Conservation (phyloP, 2,888 invertebrate species). For the Catocala sponsa region DNA sequence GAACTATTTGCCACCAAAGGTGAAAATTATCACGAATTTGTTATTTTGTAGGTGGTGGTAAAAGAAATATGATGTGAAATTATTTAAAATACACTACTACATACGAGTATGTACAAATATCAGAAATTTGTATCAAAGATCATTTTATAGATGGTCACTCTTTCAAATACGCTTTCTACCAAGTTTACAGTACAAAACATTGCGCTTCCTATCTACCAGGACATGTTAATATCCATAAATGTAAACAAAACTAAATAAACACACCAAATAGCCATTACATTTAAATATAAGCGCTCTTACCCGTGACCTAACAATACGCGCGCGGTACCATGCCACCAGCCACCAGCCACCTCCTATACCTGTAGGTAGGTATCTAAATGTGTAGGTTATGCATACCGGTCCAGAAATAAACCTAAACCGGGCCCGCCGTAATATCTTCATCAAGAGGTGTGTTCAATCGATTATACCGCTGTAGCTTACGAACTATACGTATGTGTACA, state of each 20-base stretch:
- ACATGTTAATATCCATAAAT: slow-evolving; percentile 28
- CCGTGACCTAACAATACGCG: slow-evolving; percentile 47
- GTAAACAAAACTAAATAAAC: slow-evolving; percentile 42
- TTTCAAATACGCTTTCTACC: too few species aligned
- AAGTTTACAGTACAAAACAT: not conserved
- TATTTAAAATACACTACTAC: too few species aligned
- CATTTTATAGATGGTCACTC: too few species aligned
- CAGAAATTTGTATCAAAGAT: too few species aligned
- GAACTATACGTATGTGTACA: slow-evolving; percentile 48
- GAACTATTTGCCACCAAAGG: too few species aligned
- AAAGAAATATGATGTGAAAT: too few species aligned
- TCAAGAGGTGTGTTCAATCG: slow-evolving; percentile 85
- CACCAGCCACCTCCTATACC: slow-evolving; percentile 11
- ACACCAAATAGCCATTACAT: slow-evolving; percentile 30
- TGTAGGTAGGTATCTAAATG: slow-evolving; percentile 42
- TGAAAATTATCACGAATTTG: too few species aligned
- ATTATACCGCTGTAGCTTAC: slow-evolving; percentile 71
- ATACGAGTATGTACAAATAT: too few species aligned
- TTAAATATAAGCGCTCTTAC: slow-evolving; percentile 39
- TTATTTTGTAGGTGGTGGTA: too few species aligned
- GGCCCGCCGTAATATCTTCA: slow-evolving; percentile 81
- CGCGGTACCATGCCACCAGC: slow-evolving; percentile 21
- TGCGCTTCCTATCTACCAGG: not conserved
- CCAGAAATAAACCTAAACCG: slow-evolving; percentile 79
- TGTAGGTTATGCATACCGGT: slow-evolving; percentile 60